A percentile compares a stretch with the other conserved stretches of the same genome.
Conservation (phyloP, 2,797 vertebrate species). For the Danio choprae region DNA sequence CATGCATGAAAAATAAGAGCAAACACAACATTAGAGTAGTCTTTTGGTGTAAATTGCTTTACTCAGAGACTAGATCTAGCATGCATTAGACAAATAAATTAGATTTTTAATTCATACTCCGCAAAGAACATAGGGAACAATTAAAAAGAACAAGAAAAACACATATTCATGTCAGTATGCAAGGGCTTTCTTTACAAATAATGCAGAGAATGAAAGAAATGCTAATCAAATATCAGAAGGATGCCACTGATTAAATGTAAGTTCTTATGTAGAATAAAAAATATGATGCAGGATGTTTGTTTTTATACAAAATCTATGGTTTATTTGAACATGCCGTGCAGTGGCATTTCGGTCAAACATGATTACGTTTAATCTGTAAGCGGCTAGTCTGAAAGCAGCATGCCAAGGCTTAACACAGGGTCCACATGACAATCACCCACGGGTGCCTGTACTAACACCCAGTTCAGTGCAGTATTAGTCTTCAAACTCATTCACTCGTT, state of each 20-base stretch:
- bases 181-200: constrained; percentile 13
- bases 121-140: background rate
- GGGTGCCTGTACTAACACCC: constrained; percentile 54
- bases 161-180: background rate
- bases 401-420: constrained; percentile 71
- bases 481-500: constrained; percentile 37
- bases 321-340: background rate
- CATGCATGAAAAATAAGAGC: constrained; percentile 5
- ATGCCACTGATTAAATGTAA: constrained; percentile 6
- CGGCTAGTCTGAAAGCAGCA: constrained; percentile 73
- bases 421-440: constrained; percentile 73
- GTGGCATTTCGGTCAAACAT: constrained; percentile 69
- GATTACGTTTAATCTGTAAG: constrained; percentile 80
- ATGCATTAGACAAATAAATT: constrained; percentile 14
- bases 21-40: background rate
- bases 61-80: background rate
- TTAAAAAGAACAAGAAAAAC: background rate
- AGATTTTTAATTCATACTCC: constrained; percentile 16
- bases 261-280: background rate
- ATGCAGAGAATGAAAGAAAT: background rate
- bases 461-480: constrained; percentile 60
- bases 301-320: background rate
- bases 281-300: background rate
- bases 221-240: background rate
- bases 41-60: constrained; percentile 38